A percentile compares a stretch with the other conserved stretches of the same genome.
phyloP scores from a whole-genome alignment of 2,888 invertebrate species.

The Luffia ferchaultella region DNA sequence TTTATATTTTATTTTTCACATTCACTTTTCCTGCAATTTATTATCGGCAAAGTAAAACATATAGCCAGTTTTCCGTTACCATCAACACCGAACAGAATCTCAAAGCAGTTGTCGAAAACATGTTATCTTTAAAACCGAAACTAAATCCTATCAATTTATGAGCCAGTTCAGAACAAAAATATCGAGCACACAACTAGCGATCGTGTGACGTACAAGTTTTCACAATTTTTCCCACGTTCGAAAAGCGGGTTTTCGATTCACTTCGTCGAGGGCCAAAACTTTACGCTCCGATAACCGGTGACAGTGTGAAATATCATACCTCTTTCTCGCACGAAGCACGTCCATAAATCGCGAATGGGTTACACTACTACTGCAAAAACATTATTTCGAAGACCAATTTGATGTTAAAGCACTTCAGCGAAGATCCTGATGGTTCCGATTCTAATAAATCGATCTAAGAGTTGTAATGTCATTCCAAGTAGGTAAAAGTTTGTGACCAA shows the following conservation, averaged over 20 bases:
- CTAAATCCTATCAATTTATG: too few relatives aligned
- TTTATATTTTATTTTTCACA: too few relatives aligned
- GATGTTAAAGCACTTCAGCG: background rate
- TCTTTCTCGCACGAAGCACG: conserved; percentile 25
- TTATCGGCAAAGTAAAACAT: too few relatives aligned
- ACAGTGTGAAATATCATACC: conserved; percentile 40
- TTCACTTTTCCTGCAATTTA: too few relatives aligned
- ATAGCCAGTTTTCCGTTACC: too few relatives aligned
- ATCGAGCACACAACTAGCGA: background rate
- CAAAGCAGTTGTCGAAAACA: too few relatives aligned
- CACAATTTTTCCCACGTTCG: conserved; percentile 1
- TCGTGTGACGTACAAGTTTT: background rate
- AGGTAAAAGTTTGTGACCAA: too few relatives aligned
- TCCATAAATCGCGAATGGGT: conserved; percentile 15
- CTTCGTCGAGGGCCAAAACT: conserved; percentile 28
- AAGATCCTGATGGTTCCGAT: too few relatives aligned
- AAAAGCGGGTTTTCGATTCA: conserved; percentile 9
- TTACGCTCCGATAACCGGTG: conserved; percentile 31
- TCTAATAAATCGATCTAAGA: too few relatives aligned
- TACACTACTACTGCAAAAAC: background rate
- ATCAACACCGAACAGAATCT: too few relatives aligned
- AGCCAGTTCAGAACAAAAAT: background rate
- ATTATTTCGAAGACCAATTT: background rate
- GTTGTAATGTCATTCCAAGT: too few relatives aligned
- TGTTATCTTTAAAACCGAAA: too few relatives aligned